Percentiles rank a stretch among this genome's conserved stretches.
These are phyloP conservation scores for Carduelis carduelis DNA, from an alignment of 2,797 vertebrate species.

Conservation along the genomic window DNA sequence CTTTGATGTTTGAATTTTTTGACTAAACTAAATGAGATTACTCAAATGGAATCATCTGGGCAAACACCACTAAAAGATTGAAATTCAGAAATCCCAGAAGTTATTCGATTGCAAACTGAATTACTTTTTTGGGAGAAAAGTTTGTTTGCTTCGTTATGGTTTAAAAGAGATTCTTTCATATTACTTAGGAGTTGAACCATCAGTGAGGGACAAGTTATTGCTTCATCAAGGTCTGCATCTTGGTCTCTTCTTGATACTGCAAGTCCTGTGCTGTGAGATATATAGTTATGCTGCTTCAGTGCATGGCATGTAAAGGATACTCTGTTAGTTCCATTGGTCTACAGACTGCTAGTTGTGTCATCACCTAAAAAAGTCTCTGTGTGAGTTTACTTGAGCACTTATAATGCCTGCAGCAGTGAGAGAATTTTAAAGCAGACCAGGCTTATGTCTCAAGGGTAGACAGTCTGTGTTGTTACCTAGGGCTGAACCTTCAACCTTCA, in stretches of 20 bases:
- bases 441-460: neutral
- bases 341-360: neutral
- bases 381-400: neutral
- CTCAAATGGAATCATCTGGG: neutral
- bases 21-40: neutral
- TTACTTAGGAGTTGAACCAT: neutral
- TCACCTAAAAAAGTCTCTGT: neutral
- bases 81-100: neutral
- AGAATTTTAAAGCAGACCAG: neutral
- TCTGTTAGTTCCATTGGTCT: neutral
- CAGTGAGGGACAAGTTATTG: neutral
- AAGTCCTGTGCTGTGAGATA: neutral
- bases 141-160: neutral
- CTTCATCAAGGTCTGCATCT: neutral
- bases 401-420: neutral
- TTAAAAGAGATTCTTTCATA: neutral
- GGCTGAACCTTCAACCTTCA: neutral
- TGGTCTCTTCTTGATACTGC: neutral
- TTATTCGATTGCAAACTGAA: neutral
- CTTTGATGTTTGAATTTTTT: neutral
- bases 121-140: accelerated
- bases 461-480: neutral
- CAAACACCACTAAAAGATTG: neutral
- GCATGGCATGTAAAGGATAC: neutral
- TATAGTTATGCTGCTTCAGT: neutral